Base-by-base conservation (phyloP, 1,140 invertebrate species). In the Cepaea nemoralis region DNA sequence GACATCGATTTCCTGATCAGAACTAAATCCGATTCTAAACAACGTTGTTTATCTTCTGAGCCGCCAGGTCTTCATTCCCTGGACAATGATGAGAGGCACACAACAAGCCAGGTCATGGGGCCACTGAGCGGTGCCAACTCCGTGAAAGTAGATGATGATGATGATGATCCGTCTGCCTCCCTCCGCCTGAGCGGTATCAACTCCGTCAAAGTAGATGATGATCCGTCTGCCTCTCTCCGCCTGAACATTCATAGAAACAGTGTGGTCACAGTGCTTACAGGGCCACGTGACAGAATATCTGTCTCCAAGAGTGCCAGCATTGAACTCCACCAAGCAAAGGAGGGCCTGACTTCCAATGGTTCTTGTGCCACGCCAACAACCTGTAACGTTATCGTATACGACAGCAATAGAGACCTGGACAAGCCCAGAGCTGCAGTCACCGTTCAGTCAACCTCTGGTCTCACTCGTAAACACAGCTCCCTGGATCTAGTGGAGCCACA, bases 361-460 rank as follows among this genome's bases (percentile, higher is more conserved):
- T 31, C 45, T 16, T 31, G 37, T 19, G 40, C 16, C 1, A 45
- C 66, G 10, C 66, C 83, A 0, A 45, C 79, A 33, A 84, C 67
- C 0, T 84, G 83, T 42, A 84, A 66, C 33, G 81, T 84, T 48
- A 84, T 84, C 35, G 66, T 84, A 42, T 84, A 84, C 37, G 78
- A 82, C 50, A 78, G 70, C 24, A 77, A 35, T 35, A 31, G 19
- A 27, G 59, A 35, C 16, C 16, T 59, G 24, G 45, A 27, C 31
- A 63, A 27, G 12, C 31, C 22, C 5, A 27, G 10, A 10, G 19
- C 42, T 10, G 8, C 42, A 10, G 8, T 19, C 2, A 77, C 27
- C 5, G 75, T 77, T 19, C 55, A 77, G 19, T 31, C 48, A n/a
- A 16, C 16, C 45, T 35, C 16, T 35, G 1, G 42, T 35, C 75